These are phyloP conservation scores for Corynorhinus townsendii DNA, from an alignment of 2,113 vertebrate species.

Conservation along the genomic window DNA sequence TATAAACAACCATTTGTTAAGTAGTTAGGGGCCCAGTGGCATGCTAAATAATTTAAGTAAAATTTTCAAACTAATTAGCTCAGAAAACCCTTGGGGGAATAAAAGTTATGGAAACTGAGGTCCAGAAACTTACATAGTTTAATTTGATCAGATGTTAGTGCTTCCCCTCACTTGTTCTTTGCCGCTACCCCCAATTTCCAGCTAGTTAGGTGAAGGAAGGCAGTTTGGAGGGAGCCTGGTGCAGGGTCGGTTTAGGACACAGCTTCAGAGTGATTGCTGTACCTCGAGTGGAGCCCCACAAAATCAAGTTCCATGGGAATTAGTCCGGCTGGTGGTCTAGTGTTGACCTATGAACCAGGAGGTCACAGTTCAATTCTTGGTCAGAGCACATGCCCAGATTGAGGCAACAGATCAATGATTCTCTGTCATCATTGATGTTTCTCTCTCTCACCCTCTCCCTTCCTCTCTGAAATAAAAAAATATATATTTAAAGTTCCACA, in stretches of 20 bases:
- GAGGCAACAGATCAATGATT: too few species aligned
- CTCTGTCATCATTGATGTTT: too few species aligned
- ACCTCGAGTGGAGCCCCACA: background rate
- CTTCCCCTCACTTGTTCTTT: background rate
- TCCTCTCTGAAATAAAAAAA: too few species aligned
- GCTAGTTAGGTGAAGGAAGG: background rate
- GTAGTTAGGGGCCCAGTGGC: background rate
- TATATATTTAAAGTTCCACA: too few species aligned
- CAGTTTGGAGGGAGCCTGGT: background rate
- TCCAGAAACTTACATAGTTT: background rate
- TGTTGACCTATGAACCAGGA: too few species aligned
- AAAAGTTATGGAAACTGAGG: background rate
- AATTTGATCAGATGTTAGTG: background rate
- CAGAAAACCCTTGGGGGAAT: background rate
- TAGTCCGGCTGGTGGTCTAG: too few species aligned
- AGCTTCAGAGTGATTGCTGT: background rate
- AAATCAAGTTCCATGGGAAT: background rate
- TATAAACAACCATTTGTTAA: background rate
- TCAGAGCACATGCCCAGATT: too few species aligned
- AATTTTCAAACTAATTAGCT: background rate
- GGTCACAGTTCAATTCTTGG: too few species aligned
- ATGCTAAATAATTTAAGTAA: background rate
- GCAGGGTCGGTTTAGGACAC: background rate
- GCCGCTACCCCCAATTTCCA: background rate
- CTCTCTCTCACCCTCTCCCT: too few species aligned